phyloP scores from a whole-genome alignment of 1,140 invertebrate genomes.

The Belonocnema kinseyi region DNA sequence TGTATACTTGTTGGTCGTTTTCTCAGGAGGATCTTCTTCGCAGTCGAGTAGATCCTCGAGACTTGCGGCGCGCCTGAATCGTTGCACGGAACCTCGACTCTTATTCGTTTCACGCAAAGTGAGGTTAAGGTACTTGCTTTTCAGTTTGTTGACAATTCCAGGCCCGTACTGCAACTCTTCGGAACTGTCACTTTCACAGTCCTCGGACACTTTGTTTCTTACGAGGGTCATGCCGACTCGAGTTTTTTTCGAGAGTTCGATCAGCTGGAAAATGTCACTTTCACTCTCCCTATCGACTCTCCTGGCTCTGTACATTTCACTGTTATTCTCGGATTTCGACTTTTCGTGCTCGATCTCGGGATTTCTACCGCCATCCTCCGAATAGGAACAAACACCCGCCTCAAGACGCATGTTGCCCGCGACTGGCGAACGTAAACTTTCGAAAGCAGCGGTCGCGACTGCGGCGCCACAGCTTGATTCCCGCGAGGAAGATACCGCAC shows the following conservation, averaged over 20 bases:
- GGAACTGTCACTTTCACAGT: conserved; percentile 77
- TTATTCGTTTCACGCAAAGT: conserved; percentile 82
- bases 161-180: conserved; percentile 93
- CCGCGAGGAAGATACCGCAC: conserved; percentile 36
- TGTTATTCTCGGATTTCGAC: background rate
- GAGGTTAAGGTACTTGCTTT: conserved; percentile 89
- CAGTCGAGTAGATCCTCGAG: conserved; percentile 90
- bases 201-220: conserved; percentile 52
- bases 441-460: conserved; percentile 31
- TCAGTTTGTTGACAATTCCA: conserved; percentile 91
- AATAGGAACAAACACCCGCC: conserved; percentile 65
- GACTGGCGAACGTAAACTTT: conserved; percentile 54
- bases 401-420: conserved; percentile 74
- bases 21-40: conserved; percentile 61
- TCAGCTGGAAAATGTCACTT: conserved; percentile 42
- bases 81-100: conserved; percentile 79
- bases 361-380: conserved; percentile 56
- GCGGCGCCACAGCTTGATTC: conserved; percentile 50
- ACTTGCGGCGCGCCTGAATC: conserved; percentile 86
- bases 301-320: background rate
- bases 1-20: conserved; percentile 56
- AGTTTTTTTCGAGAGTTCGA: conserved; percentile 37
- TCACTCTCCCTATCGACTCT: conserved; percentile 16
- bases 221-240: conserved; percentile 9
- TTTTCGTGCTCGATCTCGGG: background rate